Evolutionary conservation across 2,113 vertebrate genomes (phyloP).

Genomic region (Pungitius pungitius): DNA sequence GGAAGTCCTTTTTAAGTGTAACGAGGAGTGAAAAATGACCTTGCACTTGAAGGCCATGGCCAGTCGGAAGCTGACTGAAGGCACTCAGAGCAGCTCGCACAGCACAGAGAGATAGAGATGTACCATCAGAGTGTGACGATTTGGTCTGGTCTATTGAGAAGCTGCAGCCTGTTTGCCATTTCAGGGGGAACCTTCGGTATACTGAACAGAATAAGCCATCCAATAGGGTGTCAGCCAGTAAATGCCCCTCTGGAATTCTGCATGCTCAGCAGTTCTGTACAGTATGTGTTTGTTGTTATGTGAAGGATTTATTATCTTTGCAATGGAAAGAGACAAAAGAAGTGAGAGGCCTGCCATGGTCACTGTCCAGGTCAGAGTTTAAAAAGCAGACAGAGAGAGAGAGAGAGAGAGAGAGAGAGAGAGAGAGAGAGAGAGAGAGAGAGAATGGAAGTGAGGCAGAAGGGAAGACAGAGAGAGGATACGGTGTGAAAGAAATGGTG

Average conservation of each 20-base stretch:
- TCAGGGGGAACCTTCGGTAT: conserved; percentile 47
- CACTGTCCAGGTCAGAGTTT: conserved; percentile 57
- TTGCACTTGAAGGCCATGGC: conserved; percentile 20
- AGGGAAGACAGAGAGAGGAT: conserved; percentile 31
- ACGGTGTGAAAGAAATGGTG: conserved; percentile 61
- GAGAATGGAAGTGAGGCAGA: background rate
- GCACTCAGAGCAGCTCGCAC: conserved; percentile 43
- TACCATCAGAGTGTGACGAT: conserved; percentile 57
- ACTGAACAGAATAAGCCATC: conserved; percentile 47
- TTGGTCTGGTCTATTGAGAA: conserved; percentile 47
- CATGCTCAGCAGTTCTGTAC: conserved; percentile 33
- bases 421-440: conserved; percentile 4
- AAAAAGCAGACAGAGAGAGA: conserved; percentile 15
- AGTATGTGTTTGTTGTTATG: conserved; percentile 37
- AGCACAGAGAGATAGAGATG: conserved; percentile 64
- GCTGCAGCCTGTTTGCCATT: conserved; percentile 41
- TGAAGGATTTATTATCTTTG: conserved; percentile 35
- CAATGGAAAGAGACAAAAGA: conserved; percentile 38
- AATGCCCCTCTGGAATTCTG: conserved; percentile 51
- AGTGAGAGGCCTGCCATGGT: conserved; percentile 33
- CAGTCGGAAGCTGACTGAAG: conserved; percentile 25
- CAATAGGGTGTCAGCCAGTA: conserved; percentile 44
- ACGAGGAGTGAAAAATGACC: conserved; percentile 25
- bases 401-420: background rate
- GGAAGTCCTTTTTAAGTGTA: conserved; percentile 13